phyloP scores from a whole-genome alignment of 2,113 vertebrate species.

The Neodon shergylaensis region DNA sequence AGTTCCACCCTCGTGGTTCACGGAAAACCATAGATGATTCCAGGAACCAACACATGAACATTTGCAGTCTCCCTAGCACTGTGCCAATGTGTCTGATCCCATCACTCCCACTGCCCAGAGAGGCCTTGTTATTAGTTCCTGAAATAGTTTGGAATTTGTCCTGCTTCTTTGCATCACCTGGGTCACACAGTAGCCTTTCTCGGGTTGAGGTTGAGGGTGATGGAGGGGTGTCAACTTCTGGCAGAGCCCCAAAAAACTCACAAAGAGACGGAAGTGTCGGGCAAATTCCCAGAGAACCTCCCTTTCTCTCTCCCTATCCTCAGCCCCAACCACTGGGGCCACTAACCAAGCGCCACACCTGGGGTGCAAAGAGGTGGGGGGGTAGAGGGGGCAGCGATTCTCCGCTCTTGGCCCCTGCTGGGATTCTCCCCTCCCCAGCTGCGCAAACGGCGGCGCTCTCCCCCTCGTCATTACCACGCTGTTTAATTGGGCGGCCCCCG shows the following conservation, averaged over 20 bases:
- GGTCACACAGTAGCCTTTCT: slow-evolving; percentile 29
- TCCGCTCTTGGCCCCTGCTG: slow-evolving; percentile 11
- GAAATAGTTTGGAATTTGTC: neutral
- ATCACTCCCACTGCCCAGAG: neutral
- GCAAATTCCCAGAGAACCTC: slow-evolving; percentile 43
- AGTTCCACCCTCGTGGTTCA: neutral
- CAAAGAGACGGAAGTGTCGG: slow-evolving; percentile 53
- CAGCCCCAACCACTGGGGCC: neutral
- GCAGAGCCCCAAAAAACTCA: slow-evolving; percentile 49
- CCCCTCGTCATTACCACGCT: slow-evolving; percentile 66
- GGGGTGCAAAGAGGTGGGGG: neutral
- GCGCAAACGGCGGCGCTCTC: neutral
- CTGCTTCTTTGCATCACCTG: neutral
- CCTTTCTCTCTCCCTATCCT: neutral
- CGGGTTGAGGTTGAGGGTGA: neutral
- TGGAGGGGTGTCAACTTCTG: slow-evolving; percentile 39
- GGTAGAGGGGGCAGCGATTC: neutral
- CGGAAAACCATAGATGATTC: neutral
- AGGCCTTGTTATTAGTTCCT: neutral
- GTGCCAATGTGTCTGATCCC: no score
- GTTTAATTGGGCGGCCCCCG: slow-evolving; percentile 67
- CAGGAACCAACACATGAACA: neutral
- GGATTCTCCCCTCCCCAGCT: neutral
- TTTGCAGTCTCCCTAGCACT: neutral
- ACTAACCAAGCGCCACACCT: slow-evolving; percentile 42